These are phyloP conservation scores for Paramormyrops kingsleyae DNA, from an alignment of 2,113 vertebrate species.

Conservation along the genomic window DNA sequence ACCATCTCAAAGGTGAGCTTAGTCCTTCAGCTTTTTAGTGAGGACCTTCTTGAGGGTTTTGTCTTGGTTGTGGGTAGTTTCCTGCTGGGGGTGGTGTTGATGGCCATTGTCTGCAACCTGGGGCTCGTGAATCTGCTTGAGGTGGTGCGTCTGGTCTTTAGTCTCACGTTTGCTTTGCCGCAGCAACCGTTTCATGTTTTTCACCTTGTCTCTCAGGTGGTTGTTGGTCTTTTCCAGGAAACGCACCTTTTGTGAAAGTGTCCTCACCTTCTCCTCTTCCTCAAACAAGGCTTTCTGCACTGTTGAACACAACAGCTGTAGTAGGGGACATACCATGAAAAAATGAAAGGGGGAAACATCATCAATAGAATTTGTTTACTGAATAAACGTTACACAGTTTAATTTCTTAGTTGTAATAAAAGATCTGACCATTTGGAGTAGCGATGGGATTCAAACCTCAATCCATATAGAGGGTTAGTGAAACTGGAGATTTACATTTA, in stretches of 20 bases:
- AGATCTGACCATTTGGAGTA: neutral
- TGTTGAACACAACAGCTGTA: slow-evolving; percentile 64
- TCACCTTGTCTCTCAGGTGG: slow-evolving; percentile 71
- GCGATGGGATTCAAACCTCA: neutral
- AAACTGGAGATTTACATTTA: neutral
- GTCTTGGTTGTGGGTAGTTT: slow-evolving; percentile 56
- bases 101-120: slow-evolving; percentile 29
- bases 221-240: slow-evolving; percentile 69
- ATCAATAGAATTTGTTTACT: neutral
- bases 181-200: slow-evolving; percentile 68
- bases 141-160: slow-evolving; percentile 56
- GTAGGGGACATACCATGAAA: neutral
- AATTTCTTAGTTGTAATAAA: neutral
- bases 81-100: slow-evolving; percentile 52
- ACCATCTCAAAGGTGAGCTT: neutral
- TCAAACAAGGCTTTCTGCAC: slow-evolving; percentile 75
- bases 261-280: slow-evolving; percentile 69
- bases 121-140: slow-evolving; percentile 58
- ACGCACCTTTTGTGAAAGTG: slow-evolving; percentile 67
- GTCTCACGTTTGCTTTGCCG: slow-evolving; percentile 63
- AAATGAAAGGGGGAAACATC: neutral
- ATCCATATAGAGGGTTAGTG: neutral
- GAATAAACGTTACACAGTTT: neutral
- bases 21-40: slow-evolving; percentile 54
- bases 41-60: slow-evolving; percentile 47